phyloP scores from a whole-genome alignment of 2,797 vertebrate species.

The Centroberyx gerrardi region DNA sequence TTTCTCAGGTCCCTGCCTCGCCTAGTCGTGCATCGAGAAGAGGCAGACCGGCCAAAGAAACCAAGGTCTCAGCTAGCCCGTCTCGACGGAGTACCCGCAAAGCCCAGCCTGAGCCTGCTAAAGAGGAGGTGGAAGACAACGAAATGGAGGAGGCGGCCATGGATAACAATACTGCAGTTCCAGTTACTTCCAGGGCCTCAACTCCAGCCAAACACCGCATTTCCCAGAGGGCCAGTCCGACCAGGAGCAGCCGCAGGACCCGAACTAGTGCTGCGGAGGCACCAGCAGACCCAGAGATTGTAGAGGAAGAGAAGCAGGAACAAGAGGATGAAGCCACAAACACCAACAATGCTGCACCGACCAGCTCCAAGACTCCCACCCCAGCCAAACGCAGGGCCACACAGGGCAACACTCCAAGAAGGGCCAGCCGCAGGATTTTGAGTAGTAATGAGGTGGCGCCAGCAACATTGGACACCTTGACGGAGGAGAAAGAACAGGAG shows the following conservation, averaged over 20 bases:
- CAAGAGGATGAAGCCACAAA: slow-evolving; percentile 32
- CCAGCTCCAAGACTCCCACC: slow-evolving; percentile 39
- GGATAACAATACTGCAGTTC: slow-evolving; percentile 11
- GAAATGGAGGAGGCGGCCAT: slow-evolving; percentile 43
- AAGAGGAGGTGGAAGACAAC: slow-evolving; percentile 44
- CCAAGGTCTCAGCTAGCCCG: slow-evolving; percentile 63
- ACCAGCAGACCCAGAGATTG: slow-evolving; percentile 4
- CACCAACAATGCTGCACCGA: slow-evolving; percentile 5
- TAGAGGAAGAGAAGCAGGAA: slow-evolving; percentile 29
- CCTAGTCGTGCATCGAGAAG: slow-evolving; percentile 82
- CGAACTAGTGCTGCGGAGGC: slow-evolving; percentile 31
- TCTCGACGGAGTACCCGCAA: slow-evolving; percentile 85
- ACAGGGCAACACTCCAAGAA: slow-evolving; percentile 55
- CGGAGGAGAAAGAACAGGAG: slow-evolving; percentile 52
- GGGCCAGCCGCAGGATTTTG: slow-evolving; percentile 57
- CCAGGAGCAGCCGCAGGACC: slow-evolving; percentile 56
- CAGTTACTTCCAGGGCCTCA: slow-evolving; percentile 36
- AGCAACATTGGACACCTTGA: slow-evolving; percentile 24
- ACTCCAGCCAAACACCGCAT: slow-evolving; percentile 63
- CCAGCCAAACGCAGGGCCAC: slow-evolving; percentile 42
- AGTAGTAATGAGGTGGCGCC: slow-evolving; percentile 40
- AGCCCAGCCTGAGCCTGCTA: slow-evolving; percentile 45
- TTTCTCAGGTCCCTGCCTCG: slow-evolving; percentile 54
- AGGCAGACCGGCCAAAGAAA: slow-evolving; percentile 67
- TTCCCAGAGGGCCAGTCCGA: slow-evolving; percentile 62